A percentile compares a stretch with the other conserved stretches of the same genome.
These are phyloP conservation scores for Coptotermes formosanus DNA, from an alignment of 1,140 invertebrate genomes.

Conservation along the genomic window DNA sequence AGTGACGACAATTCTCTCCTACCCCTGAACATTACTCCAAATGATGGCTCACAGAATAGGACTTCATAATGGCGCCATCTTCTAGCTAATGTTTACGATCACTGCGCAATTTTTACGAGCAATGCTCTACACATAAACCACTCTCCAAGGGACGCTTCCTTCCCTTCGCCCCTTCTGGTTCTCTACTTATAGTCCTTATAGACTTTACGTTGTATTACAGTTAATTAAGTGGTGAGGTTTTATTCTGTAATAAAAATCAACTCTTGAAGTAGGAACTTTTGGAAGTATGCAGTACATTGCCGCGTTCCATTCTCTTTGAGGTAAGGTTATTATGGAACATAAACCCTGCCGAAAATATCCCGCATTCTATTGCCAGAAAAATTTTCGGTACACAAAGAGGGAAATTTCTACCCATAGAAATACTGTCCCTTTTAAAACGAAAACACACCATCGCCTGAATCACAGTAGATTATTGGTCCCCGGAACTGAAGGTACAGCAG, in stretches of 20 bases:
- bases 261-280: not conserved
- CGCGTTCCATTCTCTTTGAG: not conserved
- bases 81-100: slow-evolving; percentile 7
- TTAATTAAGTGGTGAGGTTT: not conserved
- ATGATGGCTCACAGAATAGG: not conserved
- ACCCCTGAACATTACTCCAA: no score
- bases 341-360: not conserved
- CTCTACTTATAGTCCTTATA: not conserved
- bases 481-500: no score
- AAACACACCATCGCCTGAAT: no score
- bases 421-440: no score
- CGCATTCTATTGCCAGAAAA: no score
- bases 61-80: not conserved
- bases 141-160: not conserved
- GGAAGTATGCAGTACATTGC: not conserved
- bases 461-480: no score
- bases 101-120: not conserved
- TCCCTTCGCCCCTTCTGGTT: not conserved
- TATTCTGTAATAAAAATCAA: not conserved
- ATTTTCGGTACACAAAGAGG: no score
- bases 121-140: not conserved
- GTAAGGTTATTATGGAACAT: not conserved
- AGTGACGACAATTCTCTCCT: no score
- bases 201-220: not conserved
- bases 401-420: no score